These are phyloP conservation scores for Delphinapterus leucas DNA, from an alignment of 2,113 vertebrate genomes.

Conservation along the genomic window DNA sequence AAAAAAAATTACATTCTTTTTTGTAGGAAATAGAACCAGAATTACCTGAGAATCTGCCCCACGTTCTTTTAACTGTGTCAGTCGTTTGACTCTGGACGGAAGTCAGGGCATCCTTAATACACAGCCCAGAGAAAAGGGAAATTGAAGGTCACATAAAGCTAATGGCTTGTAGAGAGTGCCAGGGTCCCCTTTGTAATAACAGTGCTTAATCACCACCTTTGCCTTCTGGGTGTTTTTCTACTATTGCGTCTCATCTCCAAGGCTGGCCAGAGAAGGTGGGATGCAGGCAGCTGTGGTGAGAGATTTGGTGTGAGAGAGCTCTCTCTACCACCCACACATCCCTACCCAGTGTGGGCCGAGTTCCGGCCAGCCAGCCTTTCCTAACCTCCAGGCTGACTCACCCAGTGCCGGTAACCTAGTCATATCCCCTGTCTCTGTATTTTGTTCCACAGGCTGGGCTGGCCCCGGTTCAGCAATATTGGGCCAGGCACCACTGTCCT, in stretches of 20 bases:
- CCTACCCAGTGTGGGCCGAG: conserved; percentile 53
- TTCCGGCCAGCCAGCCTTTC: conserved; percentile 29
- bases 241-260: background rate
- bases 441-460: background rate
- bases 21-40: background rate
- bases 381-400: conserved; percentile 66
- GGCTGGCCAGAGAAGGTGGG: conserved; percentile 12
- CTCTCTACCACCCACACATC: conserved; percentile 3
- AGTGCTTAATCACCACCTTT: conserved; percentile 12
- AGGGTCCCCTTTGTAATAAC: background rate
- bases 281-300: conserved; percentile 54
- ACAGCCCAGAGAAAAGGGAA: background rate
- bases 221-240: conserved; percentile 37
- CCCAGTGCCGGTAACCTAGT: background rate
- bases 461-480: background rate
- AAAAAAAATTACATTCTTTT: background rate
- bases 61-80: background rate
- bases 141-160: background rate
- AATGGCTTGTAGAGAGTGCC: background rate
- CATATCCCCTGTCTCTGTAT: conserved; percentile 16
- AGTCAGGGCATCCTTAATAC: background rate
- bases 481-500: background rate
- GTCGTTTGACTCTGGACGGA: background rate
- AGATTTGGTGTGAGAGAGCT: background rate
- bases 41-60: background rate